Evolutionary conservation across 2,113 vertebrate genomes (phyloP), one percentile per base, ranked within the genome.

Genomic region (Neopipo cinnamomea): DNA sequence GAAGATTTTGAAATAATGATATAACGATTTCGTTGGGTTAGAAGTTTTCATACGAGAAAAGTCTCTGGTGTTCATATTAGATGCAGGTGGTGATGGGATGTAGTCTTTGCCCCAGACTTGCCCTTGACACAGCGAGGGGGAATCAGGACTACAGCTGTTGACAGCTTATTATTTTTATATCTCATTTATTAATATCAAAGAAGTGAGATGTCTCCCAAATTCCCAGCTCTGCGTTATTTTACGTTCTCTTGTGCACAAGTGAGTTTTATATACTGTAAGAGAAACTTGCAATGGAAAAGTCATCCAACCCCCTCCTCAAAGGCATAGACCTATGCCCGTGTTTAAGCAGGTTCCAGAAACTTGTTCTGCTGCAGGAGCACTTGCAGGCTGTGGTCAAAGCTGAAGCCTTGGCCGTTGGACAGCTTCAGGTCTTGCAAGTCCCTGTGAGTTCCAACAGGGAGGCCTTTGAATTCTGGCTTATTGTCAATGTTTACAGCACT

Each of bases 21-120:
- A 12, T 8, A 42, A 72, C 11, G 10, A 16, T 75, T 87, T 52
- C 31, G 7, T 72, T 53, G 49, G 17, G 3, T 72, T 91, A 53
- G 37, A 47, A 27, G 22, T 46, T 81, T 63, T 78, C 47, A 14
- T 31, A 14, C 11, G 55, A 62, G 72, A 75, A 15, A n/a, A n/a
- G 2, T 49, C 35, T 61, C n/a, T 15, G 0, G 0, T 53, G 31
- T 49, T 91, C 1, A 0, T 62, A 1, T 37, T 1, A n/a, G 28
- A 33, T 62, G 46, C 25, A 46, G 28, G 20, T 58, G 27, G 33
- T 31, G 41, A 56, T 53, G 58, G 5, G 2, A 28, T 11, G 7
- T 23, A 72, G 33, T 44, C 41, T 78, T 71, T 58, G 18, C 14
- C 16, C 5, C 35, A 31, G 59, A 59, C 50, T 55, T 89, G 61